phyloP scores from a whole-genome alignment of 2,797 vertebrate species.

The Fistularia tabacaria region DNA sequence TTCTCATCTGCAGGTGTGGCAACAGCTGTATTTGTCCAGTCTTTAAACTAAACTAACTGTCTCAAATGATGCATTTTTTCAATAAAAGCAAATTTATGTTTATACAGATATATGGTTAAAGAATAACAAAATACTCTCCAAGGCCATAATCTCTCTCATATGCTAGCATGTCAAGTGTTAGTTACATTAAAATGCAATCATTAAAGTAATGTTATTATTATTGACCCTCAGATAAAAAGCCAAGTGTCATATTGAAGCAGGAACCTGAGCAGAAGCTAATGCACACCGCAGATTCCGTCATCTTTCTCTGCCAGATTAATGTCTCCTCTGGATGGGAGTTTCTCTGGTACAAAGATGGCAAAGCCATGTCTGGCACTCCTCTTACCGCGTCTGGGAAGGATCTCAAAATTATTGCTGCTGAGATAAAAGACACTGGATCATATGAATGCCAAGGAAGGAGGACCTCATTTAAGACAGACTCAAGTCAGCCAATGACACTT shows the following conservation, averaged over 20 bases:
- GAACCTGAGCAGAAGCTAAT: conserved; percentile 16
- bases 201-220: not conserved
- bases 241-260: conserved; percentile 25
- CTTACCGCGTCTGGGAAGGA: rapidly evolving
- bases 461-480: not conserved
- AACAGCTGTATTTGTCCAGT: no score
- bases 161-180: not conserved
- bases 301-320: conserved; percentile 52
- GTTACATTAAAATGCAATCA: not conserved
- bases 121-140: no score
- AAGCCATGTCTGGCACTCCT: rapidly evolving
- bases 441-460: conserved; percentile 50
- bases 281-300: conserved; percentile 44
- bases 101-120: no score
- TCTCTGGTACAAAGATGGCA: conserved; percentile 43
- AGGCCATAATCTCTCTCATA: no score
- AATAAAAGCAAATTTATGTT: no score
- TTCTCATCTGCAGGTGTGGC: no score
- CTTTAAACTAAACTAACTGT: no score
- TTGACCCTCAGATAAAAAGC: conserved; percentile 35
- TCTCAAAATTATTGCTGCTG: conserved; percentile 16
- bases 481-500: conserved; percentile 4
- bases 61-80: no score
- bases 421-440: conserved; percentile 10
- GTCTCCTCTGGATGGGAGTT: conserved; percentile 61